Conservation (phyloP, 1,140 invertebrate genomes). For the Procambarus clarkii region DNA sequence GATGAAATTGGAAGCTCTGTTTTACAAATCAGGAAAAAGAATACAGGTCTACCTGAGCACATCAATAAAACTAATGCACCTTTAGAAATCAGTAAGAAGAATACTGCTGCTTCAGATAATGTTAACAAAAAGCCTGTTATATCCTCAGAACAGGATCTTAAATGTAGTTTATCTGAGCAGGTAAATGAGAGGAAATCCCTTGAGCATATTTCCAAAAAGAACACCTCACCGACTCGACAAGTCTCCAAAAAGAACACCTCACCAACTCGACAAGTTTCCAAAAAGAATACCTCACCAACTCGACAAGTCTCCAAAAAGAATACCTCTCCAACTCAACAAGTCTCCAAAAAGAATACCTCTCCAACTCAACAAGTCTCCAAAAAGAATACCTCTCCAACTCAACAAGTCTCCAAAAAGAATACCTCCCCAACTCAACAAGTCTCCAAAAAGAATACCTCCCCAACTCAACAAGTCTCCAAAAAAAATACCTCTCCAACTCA, state of each 20-base stretch:
- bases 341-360: neutral
- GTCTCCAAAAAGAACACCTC: neutral
- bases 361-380: neutral
- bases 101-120: neutral
- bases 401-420: no score
- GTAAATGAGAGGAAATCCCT: neutral
- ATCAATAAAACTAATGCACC: neutral
- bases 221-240: neutral
- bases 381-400: neutral
- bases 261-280: neutral
- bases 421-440: no score
- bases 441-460: no score
- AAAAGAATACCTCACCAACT: neutral
- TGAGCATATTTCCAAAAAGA: neutral
- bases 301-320: neutral
- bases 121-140: neutral
- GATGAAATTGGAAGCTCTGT: constrained; percentile 19
- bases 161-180: neutral
- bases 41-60: neutral
- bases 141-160: neutral
- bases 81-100: constrained; percentile 10
- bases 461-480: no score
- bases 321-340: neutral
- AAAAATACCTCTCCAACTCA: no score
- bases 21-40: neutral